Base-by-base conservation (phyloP, 2,888 invertebrate species). In the Pterostichus madidus region DNA sequence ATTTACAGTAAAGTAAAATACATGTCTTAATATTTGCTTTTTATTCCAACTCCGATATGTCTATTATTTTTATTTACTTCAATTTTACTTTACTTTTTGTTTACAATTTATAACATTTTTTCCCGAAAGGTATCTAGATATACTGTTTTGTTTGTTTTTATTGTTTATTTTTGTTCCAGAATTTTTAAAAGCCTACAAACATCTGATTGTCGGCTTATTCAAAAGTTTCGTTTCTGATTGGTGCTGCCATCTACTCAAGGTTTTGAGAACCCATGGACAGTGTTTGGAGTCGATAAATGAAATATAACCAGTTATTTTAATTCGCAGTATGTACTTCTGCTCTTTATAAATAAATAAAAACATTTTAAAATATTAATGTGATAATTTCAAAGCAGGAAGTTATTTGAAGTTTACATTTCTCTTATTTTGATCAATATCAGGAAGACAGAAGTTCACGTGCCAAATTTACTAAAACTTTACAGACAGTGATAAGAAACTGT, bases 1-100 rank as follows among this genome's bases (percentile, higher is more conserved):
- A 75, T 81, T 73, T 81, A 81, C 81, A 81, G 44, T 81, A 81
- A 73, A 80, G 80, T 81, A 73, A 81, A 75, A 59, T 81, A 81
- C 75, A 81, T 81, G 81, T 81, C 81, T 81, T 81, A 64, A 59
- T 68, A 78, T 46, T 68, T 46, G 64, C 0, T 8, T 78, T 49
- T 59, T 44, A 56, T 71, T 52, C 13, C 52, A n/a, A 52, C 52
- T 7, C 52, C n/a, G 5, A 52, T n/a, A 52, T 44, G 39, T 71
- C 10, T n/a, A 44, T 44, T 59, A 71, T 44, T 59, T 78, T 11
- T 61, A 39, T 24, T 44, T 61, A n/a, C 59, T 44, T 10, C 7
- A 7, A 49, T 73, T 46, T 49, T 73, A 46, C 7, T 49, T 73
- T 46, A 17, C 46, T 73, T 32, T 53, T 44, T 24, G 17, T 73